Base-by-base conservation (phyloP, 2,113 vertebrate genomes). In the Paralichthys olivaceus region DNA sequence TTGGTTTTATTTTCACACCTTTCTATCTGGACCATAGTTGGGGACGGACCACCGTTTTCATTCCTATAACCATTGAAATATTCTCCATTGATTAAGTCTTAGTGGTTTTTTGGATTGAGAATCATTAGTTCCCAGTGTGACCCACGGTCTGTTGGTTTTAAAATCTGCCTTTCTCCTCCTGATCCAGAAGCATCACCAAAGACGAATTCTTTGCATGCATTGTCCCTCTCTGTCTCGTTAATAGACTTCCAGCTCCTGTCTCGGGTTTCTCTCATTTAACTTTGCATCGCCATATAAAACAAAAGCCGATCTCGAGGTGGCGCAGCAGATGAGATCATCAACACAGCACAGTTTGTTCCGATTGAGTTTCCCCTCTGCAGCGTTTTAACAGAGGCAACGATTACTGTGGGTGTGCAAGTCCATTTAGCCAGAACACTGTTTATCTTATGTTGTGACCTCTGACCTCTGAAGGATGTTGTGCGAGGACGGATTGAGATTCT, bases 281-380 rank as follows among this genome's bases (percentile, higher is more conserved):
- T 74, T 71, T 7, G 43, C 60, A 51, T 74, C 15, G 1, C 57
- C 79, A 82, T 70, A 67, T 12, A 84, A 84, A 79, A 72, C 72
- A 74, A 76, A 71, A 62, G 64, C 53, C 13, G 34, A 68, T 71
- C 69, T 67, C 32, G 72, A 9, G 69, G 49, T 47, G 68, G 61
- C 15, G 25, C 57, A 72, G 55, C 15, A 8, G 45, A 15, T 9
- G 17, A 45, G 69, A 15, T 64, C 66, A 63, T n/a, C 72, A 64
- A 53, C 65, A 57, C 56, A 2, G 70, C 58, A 59, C 49, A 40
- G 34, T 45, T 54, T n/a, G 71, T 28, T 56, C 71, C 32, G 83
- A 81, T 87, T 58, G 37, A 25, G 67, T 86, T 90, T 84, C 83
- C 63, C 64, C 58, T 0, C 51, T 14, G 49, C 85, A 84, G 85